These are phyloP conservation scores for Cephus cinctus DNA, from an alignment of 1,140 invertebrate genomes.

Conservation along the genomic window DNA sequence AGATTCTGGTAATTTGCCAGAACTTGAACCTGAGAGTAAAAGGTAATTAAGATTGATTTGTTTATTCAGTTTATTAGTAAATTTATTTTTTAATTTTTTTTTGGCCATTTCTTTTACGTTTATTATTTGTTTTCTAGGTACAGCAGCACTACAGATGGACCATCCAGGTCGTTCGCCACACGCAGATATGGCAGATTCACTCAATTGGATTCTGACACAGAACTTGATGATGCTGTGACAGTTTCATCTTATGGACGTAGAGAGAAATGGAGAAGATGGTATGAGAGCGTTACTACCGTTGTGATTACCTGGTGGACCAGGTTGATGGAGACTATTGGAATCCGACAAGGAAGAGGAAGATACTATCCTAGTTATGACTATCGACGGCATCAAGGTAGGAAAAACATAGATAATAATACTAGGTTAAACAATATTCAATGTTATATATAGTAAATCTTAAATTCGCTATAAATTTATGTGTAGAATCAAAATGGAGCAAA, in stretches of 20 bases:
- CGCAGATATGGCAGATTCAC: conserved; percentile 15
- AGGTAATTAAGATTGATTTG: too few species aligned
- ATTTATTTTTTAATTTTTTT: conserved; percentile 2
- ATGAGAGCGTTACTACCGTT: conserved; percentile 19
- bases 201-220: conserved; percentile 39
- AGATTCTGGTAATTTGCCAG: conserved; percentile 3
- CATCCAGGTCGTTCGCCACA: conserved; percentile 11
- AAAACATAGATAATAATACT: conserved; percentile 6
- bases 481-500: conserved; percentile 39
- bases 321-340: conserved; percentile 21
- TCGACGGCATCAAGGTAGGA: conserved; percentile 30
- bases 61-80: conserved; percentile 19
- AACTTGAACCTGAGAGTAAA: too few species aligned
- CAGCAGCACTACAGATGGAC: not conserved
- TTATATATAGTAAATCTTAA: not conserved
- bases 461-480: conserved; percentile 3
- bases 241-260: conserved; percentile 12
- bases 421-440: conserved; percentile 1
- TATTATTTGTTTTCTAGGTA: conserved; percentile 6
- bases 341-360: conserved; percentile 26
- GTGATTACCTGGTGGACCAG: conserved; percentile 24
- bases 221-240: conserved; percentile 31
- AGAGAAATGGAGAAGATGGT: conserved; percentile 23
- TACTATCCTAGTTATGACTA: conserved; percentile 31
- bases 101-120: not conserved